Evolutionary conservation across 2,888 invertebrate genomes (phyloP), one percentile per base, ranked within the genome.

Genomic region (Aethes cnicana): DNA sequence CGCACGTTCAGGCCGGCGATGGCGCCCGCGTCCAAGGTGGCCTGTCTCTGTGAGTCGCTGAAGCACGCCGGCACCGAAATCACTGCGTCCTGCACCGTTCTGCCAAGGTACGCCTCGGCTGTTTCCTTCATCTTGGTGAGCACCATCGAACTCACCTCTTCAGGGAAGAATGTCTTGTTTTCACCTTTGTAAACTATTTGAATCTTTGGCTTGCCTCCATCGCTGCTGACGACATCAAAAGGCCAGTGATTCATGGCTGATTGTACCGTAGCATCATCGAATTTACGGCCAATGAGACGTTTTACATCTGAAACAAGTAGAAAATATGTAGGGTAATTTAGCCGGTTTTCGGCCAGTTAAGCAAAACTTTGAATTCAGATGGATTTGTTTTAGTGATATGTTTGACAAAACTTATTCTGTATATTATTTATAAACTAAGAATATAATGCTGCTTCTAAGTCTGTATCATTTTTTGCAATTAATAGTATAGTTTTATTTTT

Each of bases 161-260:
- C 97, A 0, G 97, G 96, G 85, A 94, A 95, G 91, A 97, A 97
- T 43, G 92, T 92, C 80, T 98, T 98, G 53, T 86, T 85, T 83
- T 97, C 97, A 33, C 96, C 97, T 77, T 97, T 97, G 91, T 96
- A 97, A 55, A 94, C 88, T 14, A 97, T 95, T 78, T 94, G 91
- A 59, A 96, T 94, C 84, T 95, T 95, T 57, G 95, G 95, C 81
- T 95, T 96, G 43, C 94, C 94, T 56, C 92, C 91, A 74, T 95
- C 95, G 75, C 92, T n/a, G n/a, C n/a, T 94, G 71, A 95, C 84
- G 2, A 97, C 97, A 76, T 94, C 95, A 77, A 98, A 98, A 41
- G 98, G 97, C 95, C 97, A 98, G 84, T 95, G 95, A 86, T 97
- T 97, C 92, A 97, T 95, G 78, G 98, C 98, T 42, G 93, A 93